phyloP scores from a whole-genome alignment of 2,113 vertebrate genomes.

The Leptobrachium leishanense region DNA sequence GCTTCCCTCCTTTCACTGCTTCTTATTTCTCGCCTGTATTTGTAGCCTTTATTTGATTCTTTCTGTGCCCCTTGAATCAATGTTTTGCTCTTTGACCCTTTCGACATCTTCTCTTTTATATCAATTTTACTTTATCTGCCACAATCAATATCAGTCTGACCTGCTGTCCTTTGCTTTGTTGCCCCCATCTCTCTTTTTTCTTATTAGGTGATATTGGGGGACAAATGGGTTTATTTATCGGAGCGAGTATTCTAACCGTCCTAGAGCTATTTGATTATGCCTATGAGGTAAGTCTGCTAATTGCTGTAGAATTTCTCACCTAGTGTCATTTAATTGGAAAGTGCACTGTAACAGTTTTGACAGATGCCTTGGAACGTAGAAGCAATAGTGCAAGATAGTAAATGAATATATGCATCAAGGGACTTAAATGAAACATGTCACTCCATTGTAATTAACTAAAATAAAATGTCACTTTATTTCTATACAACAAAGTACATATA shows the following conservation, averaged over 20 bases:
- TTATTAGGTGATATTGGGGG: constrained; percentile 92
- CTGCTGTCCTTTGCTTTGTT: not conserved
- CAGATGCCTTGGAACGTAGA: too few species aligned
- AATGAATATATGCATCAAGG: too few species aligned
- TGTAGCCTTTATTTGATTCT: not conserved
- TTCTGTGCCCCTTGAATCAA: not conserved
- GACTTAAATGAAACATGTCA: too few species aligned
- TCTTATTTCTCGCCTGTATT: not conserved
- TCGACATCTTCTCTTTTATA: not conserved
- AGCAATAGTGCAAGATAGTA: too few species aligned
- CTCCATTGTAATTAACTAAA: too few species aligned
- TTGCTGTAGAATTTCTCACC: not conserved
- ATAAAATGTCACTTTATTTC: too few species aligned
- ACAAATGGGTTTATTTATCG: constrained; percentile 98
- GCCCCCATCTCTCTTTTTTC: not conserved
- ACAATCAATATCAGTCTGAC: too few species aligned
- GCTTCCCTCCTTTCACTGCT: not conserved
- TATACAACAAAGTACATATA: too few species aligned
- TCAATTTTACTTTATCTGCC: not conserved
- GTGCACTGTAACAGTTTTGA: not conserved
- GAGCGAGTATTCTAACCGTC: constrained; percentile 93
- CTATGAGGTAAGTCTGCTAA: constrained; percentile 80
- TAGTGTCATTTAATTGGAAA: not conserved
- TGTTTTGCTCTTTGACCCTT: not conserved
- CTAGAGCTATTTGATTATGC: constrained; percentile 96